These are phyloP conservation scores for Troglohyphantes excavatus DNA, from an alignment of 2,888 invertebrate species.

Conservation along the genomic window DNA sequence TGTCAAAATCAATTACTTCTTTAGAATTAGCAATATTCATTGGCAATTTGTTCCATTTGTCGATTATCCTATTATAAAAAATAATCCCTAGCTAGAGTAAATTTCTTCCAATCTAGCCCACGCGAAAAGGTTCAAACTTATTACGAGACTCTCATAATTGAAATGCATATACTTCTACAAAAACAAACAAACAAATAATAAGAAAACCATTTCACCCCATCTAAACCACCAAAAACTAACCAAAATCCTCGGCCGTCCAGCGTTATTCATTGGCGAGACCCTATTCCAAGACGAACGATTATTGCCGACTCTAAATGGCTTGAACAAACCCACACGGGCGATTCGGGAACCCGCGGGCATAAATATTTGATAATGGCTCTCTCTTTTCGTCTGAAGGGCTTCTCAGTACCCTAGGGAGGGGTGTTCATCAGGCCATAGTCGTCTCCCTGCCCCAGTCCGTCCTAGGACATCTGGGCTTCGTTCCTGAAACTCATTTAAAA, in stretches of 20 bases:
- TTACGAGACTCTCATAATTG: too few species aligned
- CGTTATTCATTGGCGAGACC: constrained; percentile 38
- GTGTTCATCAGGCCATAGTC: constrained; percentile 36
- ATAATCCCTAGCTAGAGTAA: too few species aligned
- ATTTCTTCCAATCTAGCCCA: too few species aligned
- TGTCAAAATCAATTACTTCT: too few species aligned
- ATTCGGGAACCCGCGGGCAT: constrained; percentile 13
- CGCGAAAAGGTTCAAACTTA: too few species aligned
- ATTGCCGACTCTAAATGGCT: constrained; percentile 60
- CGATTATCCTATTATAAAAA: too few species aligned
- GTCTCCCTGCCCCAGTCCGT: constrained; percentile 15
- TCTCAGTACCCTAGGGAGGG: not conserved
- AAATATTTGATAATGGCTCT: constrained; percentile 71
- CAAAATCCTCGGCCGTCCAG: not conserved
- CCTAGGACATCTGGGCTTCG: constrained; percentile 41
- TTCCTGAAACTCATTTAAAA: constrained; percentile 58
- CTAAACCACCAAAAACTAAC: constrained; percentile 41
- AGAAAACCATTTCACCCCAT: not conserved
- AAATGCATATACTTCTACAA: too few species aligned
- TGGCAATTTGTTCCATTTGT: too few species aligned
- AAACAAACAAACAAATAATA: too few species aligned
- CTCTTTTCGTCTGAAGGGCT: constrained; percentile 40
- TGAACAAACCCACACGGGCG: constrained; percentile 55
- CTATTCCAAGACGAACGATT: constrained; percentile 55
- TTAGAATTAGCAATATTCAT: too few species aligned